A percentile compares a stretch with the other conserved stretches of the same genome.
phyloP scores from a whole-genome alignment of 2,113 vertebrate species.

The Phyllostomus discolor region DNA sequence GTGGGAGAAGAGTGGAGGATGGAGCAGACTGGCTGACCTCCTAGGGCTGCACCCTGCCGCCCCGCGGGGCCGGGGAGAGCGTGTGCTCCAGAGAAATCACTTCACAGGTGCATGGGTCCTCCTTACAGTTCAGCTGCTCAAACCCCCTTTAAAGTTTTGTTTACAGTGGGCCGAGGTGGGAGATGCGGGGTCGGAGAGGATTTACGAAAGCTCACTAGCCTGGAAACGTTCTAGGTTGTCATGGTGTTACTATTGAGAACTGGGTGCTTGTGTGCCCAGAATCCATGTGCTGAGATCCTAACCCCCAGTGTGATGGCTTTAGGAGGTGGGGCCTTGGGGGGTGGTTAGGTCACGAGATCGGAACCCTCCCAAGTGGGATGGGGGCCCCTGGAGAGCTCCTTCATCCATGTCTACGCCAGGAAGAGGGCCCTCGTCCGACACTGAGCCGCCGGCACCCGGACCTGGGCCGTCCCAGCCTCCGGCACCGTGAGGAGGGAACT shows the following conservation, averaged over 20 bases:
- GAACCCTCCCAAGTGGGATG: no score
- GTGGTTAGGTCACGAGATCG: neutral
- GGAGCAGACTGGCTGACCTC: neutral
- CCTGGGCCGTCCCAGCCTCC: neutral
- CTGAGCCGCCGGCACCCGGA: neutral
- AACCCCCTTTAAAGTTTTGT: neutral
- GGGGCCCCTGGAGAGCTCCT: neutral
- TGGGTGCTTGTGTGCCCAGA: neutral
- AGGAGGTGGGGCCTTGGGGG: neutral
- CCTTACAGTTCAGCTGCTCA: neutral
- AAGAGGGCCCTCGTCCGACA: neutral
- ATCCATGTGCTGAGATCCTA: neutral
- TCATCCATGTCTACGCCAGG: neutral
- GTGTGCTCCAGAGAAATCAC: rapidly evolving
- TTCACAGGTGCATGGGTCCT: rapidly evolving
- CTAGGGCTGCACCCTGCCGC: neutral
- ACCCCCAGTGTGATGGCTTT: neutral
- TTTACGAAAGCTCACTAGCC: no score
- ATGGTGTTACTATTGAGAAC: no score
- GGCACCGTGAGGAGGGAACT: neutral
- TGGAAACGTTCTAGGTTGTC: neutral
- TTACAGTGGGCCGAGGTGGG: neutral
- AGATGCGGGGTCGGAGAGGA: neutral
- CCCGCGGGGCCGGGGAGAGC: rapidly evolving
- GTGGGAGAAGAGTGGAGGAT: neutral